Evolutionary conservation across 2,113 vertebrate species (phyloP), one percentile per base, ranked within the genome.

Genomic region (Oryzias woworae): DNA sequence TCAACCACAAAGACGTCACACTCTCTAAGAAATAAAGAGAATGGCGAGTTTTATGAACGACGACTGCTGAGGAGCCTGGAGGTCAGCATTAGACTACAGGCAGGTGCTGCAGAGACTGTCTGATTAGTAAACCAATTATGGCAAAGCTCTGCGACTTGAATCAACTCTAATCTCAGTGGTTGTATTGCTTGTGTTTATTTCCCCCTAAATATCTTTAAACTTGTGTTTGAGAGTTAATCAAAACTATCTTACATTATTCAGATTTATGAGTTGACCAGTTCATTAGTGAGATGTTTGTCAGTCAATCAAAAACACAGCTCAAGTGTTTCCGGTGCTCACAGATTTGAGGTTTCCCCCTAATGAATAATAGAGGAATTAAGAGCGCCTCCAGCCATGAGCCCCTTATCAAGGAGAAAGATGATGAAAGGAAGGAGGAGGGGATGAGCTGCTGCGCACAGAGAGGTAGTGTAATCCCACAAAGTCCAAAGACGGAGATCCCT

Each of bases 71-170:
- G 50, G 58, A 57, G 54, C 57, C 65, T 3, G 44, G 22, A 43
- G 77, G 53, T 80, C 66, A 72, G 64, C 69, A 67, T 73, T 62
- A 63, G 59, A 24, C 16, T 18, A 66, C 69, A 61, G 59, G 68
- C 69, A 78, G 63, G 52, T 69, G 66, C 57, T 13, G 8, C 36
- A 36, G 15, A 22, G 45, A 14, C 71, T 52, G 61, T 71, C 71
- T 70, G 65, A 51, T 62, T 47, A 53, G 59, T 88, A 85, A 90
- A 80, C 76, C 83, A 85, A 87, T 89, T 89, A 89, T 50, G 72
- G 65, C 66, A 64, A 76, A 50, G 52, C 75, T 65, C 55, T 75
- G 63, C 60, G 31, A 48, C 51, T 54, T 77, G 57, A 53, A 72
- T 64, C 63, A 86, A 69, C 51, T 63, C 57, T 24, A 7, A 14